Evolutionary conservation across 2,113 vertebrate genomes (phyloP), one percentile per base, ranked within the genome.

Genomic region (Esox niger): DNA sequence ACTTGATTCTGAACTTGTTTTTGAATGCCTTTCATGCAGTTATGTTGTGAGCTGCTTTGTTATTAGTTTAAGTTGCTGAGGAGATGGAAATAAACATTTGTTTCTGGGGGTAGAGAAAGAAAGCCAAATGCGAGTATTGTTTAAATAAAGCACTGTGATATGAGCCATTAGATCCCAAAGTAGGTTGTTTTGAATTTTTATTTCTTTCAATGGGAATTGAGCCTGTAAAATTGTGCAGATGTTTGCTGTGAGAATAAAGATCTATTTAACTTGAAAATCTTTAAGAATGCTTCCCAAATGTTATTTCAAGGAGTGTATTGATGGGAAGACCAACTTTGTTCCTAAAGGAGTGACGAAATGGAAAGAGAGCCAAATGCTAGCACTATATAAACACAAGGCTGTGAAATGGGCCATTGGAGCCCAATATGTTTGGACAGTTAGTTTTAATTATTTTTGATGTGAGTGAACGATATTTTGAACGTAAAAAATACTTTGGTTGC

Each of bases 71-170:
- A 55, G 26, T 13, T 68, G 8, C 56, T 49, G 17, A 67, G 33
- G 70, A 64, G 58, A n/a, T n/a, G n/a, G n/a, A n/a, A n/a, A n/a
- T n/a, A n/a, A n/a, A n/a, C n/a, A n/a, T n/a, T n/a, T n/a, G n/a
- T n/a, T n/a, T n/a, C n/a, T n/a, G n/a, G n/a, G n/a, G n/a, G n/a
- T n/a, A 26, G 30, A 66, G 35, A 3, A 13, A 46, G 26, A 64
- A 26, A 71, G 6, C 21, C 68, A 20, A 80, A 73, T 43, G 55
- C 55, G 68, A 73, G 66, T 77, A 79, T 79, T 81, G 52, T 62
- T 68, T 61, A 33, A 35, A 52, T 55, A 52, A 83, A 68, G 70
- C 76, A 76, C 78, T 81, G 74, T 87, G 81, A 82, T 74, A 55
- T 17, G 6, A 76, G 58, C 71, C 47, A 30, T 17, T 31, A 29